These are phyloP conservation scores for Trididemnum miniatum DNA, from an alignment of 23 tunicate genomes.

Conservation along the genomic window DNA sequence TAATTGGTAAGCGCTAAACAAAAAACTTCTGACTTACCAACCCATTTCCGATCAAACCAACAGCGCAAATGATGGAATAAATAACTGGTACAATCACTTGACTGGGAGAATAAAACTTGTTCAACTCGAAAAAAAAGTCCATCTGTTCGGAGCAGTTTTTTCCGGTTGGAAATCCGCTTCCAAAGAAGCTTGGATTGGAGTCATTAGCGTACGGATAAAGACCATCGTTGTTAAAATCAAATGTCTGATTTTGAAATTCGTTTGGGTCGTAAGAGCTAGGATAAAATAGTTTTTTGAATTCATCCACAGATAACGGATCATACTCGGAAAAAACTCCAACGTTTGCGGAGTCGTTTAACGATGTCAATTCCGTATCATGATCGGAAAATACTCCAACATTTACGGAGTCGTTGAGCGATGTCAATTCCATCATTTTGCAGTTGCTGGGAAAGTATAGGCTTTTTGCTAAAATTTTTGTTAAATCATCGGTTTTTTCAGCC, in stretches of 20 bases:
- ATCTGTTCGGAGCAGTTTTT: constrained; percentile 43
- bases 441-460: too few relatives aligned
- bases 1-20: too few relatives aligned
- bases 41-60: constrained; percentile 72
- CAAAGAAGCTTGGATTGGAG: not conserved
- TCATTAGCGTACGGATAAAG: constrained; percentile 7
- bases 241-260: too few relatives aligned
- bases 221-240: constrained; percentile 7
- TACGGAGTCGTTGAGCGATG: too few relatives aligned
- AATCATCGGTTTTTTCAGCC: too few relatives aligned
- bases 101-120: constrained; percentile 39
- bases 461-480: too few relatives aligned
- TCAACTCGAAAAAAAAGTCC: constrained; percentile 40
- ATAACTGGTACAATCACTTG: constrained; percentile 55
- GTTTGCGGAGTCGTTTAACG: too few relatives aligned
- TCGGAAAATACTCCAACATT: too few relatives aligned
- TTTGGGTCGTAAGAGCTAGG: not conserved
- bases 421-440: too few relatives aligned
- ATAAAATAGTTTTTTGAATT: not conserved
- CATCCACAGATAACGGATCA: not conserved
- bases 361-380: too few relatives aligned
- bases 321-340: not conserved
- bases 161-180: not conserved
- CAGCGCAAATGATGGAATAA: constrained; percentile 56
- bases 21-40: constrained; percentile 55